phyloP scores from a whole-genome alignment of 2,113 vertebrate species.

The Proteles cristata region DNA sequence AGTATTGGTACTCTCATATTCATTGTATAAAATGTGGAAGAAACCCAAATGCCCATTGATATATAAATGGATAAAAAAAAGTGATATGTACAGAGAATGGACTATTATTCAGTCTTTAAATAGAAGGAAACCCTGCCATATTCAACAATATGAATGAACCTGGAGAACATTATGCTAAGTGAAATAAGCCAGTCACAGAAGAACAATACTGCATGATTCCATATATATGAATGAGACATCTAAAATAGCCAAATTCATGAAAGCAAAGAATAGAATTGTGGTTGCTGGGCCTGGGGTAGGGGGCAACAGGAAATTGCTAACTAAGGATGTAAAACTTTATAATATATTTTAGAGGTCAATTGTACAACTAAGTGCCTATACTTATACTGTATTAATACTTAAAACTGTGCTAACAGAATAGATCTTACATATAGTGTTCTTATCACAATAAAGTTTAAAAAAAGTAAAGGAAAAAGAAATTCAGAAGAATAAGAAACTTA shows the following conservation, averaged over 20 bases:
- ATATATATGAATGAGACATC: not conserved
- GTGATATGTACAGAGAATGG: too few relatives aligned
- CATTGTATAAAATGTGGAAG: not conserved
- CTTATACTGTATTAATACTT: not conserved
- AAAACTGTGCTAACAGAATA: not conserved
- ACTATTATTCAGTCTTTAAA: too few relatives aligned
- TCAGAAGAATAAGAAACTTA: too few relatives aligned
- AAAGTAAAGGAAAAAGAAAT: too few relatives aligned
- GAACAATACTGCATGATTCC: not conserved
- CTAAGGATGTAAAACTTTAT: not conserved
- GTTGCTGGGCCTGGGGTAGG: too few relatives aligned
- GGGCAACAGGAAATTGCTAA: not conserved
- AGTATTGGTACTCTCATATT: not conserved
- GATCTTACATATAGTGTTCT: not conserved
- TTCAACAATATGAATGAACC: not conserved
- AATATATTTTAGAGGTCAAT: not conserved
- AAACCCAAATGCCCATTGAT: not conserved
- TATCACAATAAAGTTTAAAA: too few relatives aligned
- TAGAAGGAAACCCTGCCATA: not conserved
- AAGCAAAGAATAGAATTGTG: too few relatives aligned
- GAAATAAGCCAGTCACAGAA: not conserved
- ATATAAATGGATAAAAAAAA: too few relatives aligned
- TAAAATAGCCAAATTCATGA: not conserved
- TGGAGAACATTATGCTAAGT: not conserved
- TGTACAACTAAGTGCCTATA: not conserved